Evolutionary conservation across 2,797 vertebrate species (phyloP), one percentile per base, ranked within the genome.

Genomic region (Tragelaphus eurycerus): DNA sequence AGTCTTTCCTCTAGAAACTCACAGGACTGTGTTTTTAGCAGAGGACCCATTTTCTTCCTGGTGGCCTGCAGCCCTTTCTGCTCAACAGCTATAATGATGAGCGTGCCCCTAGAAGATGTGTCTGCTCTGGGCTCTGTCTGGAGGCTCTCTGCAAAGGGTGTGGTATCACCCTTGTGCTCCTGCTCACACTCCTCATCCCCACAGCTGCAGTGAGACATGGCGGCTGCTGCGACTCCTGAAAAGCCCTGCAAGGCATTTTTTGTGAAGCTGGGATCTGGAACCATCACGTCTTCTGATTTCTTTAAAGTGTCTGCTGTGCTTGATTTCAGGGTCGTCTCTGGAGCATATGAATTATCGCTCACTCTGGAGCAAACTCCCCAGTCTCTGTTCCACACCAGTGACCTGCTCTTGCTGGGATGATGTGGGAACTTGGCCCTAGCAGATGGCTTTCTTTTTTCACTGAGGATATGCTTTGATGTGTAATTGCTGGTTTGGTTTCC

Each of bases 41-140:
- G 79, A 89, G 46, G 52, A n/a, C 67, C 85, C 54, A 76, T 50
- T 62, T 96, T 98, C 89, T 79, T 74, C 78, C 92, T 93, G 52
- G 97, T 93, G 92, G 98, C 97, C 85, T 98, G 98, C 23, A 98
- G 96, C 74, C 62, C 98, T 96, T 98, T 97, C 92, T 98, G 97
- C 60, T 98, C 98, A 81, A 97, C 97, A 54, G 98, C 94, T 57
- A 98, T 55, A 84, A 96, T 96, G 90, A 98, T 93, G 29, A 98
- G 95, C 4, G 90, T 12, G 71, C 98, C 81, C n/a, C 97, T 89
- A 9, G 96, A 34, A 59, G 54, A 3, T 6, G n/a, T 55, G 12
- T 89, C 64, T 92, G 93, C 64, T 74, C 79, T 84, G 48, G 21
- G 89, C 43, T 23, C 79, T 46, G 1, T 60, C 31, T 13, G 48